Evolutionary conservation across 37 sponge, comb jelly and placozoan species (phyloP), one percentile per base, ranked within the genome.

Genomic region (Chondrosia reniformis): DNA sequence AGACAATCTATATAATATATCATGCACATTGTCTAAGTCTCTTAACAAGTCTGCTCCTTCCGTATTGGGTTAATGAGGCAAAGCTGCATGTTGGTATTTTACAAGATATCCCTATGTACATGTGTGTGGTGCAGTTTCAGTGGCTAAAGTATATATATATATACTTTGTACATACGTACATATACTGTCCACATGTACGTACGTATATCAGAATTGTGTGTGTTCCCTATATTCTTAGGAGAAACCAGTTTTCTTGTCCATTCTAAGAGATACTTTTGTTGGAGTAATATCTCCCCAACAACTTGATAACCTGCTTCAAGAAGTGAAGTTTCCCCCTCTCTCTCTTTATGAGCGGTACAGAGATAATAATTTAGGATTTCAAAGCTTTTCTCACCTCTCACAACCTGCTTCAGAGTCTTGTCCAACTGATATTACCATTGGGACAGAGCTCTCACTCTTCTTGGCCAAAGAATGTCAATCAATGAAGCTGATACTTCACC

Each of bases 261-360:
- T 93, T 42, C 84, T 93, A 46, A 76, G 46, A 52, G 82, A 83
- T 43, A 77, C 83, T 44, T 93, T 93, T 79, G 63, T 55, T 24
- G 86, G 83, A 36, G 89, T 78, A 28, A 36, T 67, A 15, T 46
- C 54, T n/a, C 25, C 34, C 65, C 32, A 43, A 3, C 76, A 76
- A 4, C 46, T 80, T 42, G 67, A 80, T 44, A 42, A 64, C 9
- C 49, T 46, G 37, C 1, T 80, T 28, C 21, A 22, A 12, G 69
- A 66, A 56, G 57, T 10, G 38, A 37, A 32, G 24, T 32, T 49
- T 42, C 31, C 61, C 15, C 52, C 15, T 10, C 9, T 59, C 30
- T 59, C 61, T 6, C 30, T 59, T 7, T n/a, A n/a, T n/a, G 15
- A 19, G 52, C 52, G 15, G 15, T 49, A 19, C 15, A 30, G n/a